phyloP scores from a whole-genome alignment of 2,797 vertebrate species.

The Tangara arthus region DNA sequence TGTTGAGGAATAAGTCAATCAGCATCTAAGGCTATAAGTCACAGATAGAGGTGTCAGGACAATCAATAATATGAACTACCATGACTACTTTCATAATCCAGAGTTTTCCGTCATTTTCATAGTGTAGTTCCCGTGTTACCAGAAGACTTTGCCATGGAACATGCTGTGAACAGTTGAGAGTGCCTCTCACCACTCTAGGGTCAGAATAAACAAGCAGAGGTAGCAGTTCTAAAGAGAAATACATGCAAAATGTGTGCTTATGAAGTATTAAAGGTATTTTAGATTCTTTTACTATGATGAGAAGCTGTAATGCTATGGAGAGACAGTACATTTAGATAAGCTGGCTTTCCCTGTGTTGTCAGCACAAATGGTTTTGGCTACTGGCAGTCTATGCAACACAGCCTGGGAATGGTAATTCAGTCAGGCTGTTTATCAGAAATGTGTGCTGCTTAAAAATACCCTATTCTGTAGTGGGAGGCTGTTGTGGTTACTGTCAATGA shows the following conservation, averaged over 20 bases:
- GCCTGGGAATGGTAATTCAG: neutral
- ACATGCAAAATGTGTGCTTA: neutral
- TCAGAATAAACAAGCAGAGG: neutral
- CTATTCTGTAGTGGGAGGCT: neutral
- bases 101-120: neutral
- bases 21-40: neutral
- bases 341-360: neutral
- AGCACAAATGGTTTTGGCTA: neutral
- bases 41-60: neutral
- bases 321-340: neutral
- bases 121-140: neutral
- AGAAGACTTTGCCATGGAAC: neutral
- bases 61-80: neutral
- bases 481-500: slow-evolving; percentile 12
- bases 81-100: neutral
- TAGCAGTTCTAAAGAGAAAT: neutral
- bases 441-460: slow-evolving; percentile 30
- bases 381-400: neutral
- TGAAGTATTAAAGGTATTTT: neutral
- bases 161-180: neutral
- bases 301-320: neutral
- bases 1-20: neutral
- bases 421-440: neutral
- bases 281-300: neutral
- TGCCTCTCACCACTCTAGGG: neutral